These are phyloP conservation scores for Petrolisthes cinctipes DNA, from an alignment of 2,888 invertebrate species.

Conservation along the genomic window DNA sequence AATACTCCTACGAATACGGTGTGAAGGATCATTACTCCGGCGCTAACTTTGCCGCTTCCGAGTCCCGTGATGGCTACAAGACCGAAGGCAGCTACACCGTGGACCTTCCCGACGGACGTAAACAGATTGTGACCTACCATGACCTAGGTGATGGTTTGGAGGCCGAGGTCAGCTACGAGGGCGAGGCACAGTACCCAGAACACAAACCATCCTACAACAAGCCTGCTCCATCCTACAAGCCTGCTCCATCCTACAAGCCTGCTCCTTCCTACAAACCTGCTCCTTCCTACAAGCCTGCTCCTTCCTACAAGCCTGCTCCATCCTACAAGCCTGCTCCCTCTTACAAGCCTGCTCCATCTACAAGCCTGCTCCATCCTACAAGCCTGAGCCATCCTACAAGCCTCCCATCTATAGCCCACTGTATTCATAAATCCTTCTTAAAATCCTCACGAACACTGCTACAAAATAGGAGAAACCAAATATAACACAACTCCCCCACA, in stretches of 20 bases:
- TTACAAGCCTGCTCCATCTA: conserved; percentile 16
- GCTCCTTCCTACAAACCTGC: neutral
- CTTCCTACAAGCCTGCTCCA: conserved; percentile 24
- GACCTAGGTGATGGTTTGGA: conserved; percentile 62
- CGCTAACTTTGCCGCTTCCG: conserved; percentile 43
- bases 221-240: conserved; percentile 32
- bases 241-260: conserved; percentile 10
- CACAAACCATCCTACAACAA: conserved; percentile 43
- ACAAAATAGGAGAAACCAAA: neutral
- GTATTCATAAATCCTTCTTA: neutral
- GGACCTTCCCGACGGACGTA: conserved; percentile 64
- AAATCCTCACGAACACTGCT: neutral
- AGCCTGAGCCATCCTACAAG: neutral
- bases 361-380: conserved; percentile 30
- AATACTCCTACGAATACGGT: conserved; percentile 55
- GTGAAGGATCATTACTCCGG: conserved; percentile 56
- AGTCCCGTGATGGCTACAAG: conserved; percentile 59
- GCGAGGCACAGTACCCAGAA: conserved; percentile 57
- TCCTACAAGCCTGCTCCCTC: neutral
- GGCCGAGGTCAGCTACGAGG: conserved; percentile 62
- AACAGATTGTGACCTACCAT: conserved; percentile 60
- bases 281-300: conserved; percentile 49
- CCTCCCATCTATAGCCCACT: neutral
- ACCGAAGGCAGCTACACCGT: conserved; percentile 63
- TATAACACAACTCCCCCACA: too few relatives aligned